Evolutionary conservation across 2,113 vertebrate genomes (phyloP).

Genomic region (Brachionichthys hirsutus): DNA sequence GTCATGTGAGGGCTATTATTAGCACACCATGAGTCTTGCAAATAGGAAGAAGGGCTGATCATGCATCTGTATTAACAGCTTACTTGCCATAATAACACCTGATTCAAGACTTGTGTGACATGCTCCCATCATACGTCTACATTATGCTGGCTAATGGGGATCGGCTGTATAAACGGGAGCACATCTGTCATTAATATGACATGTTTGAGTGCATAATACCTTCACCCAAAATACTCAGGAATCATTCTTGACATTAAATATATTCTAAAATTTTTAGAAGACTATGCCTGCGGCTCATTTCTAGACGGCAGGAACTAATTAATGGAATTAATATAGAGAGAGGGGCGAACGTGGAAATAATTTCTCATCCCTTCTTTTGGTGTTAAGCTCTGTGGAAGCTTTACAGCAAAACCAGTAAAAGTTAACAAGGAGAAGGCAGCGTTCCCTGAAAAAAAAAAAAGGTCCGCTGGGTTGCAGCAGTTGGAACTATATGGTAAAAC

Average conservation of each 20-base stretch:
- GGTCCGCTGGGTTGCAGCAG: slow-evolving; percentile 12
- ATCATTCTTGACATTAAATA: slow-evolving; percentile 7
- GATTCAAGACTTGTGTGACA: background rate
- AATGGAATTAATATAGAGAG: slow-evolving; percentile 32
- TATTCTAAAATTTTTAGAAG: background rate
- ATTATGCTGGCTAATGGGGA: slow-evolving; percentile 14
- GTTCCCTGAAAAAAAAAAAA: slow-evolving; percentile 22
- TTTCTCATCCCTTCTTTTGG: slow-evolving; percentile 39
- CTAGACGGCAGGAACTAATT: slow-evolving; percentile 40
- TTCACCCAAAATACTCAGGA: slow-evolving; percentile 13
- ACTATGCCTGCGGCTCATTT: slow-evolving; percentile 28
- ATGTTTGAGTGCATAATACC: background rate
- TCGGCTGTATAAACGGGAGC: slow-evolving; percentile 1
- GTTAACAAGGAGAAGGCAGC: slow-evolving; percentile 3
- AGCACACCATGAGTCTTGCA: slow-evolving; percentile 1
- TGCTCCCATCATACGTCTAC: slow-evolving; percentile 1
- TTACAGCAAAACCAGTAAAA: slow-evolving; percentile 4
- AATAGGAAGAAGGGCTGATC: slow-evolving; percentile 10
- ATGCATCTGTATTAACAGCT: slow-evolving; percentile 3
- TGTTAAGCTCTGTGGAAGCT: slow-evolving; percentile 2
- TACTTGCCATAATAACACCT: slow-evolving; percentile 19
- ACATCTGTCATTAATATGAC: slow-evolving; percentile 1
- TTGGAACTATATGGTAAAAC: background rate
- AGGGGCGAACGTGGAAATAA: slow-evolving; percentile 22
- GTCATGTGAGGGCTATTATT: background rate